Percentiles rank a stretch among this genome's conserved stretches.
These are phyloP conservation scores for Phacellophora camtschatica DNA, from an alignment of 30 jellyfish, hydroid and myxozoan genomes.

Conservation along the genomic window DNA sequence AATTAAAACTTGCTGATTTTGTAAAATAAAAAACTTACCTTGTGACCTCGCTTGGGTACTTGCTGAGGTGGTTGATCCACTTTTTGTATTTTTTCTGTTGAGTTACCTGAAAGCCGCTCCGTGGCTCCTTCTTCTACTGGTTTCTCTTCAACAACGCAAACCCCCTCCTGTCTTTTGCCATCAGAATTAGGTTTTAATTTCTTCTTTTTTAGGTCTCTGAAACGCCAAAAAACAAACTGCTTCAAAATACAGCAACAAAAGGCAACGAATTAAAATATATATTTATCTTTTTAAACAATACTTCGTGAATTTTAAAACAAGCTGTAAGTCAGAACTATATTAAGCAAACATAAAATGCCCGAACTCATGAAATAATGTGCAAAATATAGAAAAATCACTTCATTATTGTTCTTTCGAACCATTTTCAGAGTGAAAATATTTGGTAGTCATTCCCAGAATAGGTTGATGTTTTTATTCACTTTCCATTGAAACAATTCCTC, in stretches of 20 bases:
- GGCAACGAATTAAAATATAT: no score
- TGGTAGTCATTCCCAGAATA: neutral
- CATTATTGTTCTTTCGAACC: neutral
- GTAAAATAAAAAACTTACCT: conserved; percentile 42
- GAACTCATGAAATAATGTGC: neutral
- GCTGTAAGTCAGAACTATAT: no score
- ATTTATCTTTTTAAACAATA: no score
- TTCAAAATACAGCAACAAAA: no score
- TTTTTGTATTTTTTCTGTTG: neutral
- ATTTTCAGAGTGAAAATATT: neutral
- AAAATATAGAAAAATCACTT: neutral
- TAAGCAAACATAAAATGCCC: no score
- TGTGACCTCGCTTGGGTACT: conserved; percentile 83
- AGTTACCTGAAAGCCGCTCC: neutral
- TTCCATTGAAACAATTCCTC: neutral
- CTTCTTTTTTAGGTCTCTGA: conserved; percentile 71
- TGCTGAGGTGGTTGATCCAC: neutral
- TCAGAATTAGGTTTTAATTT: conserved; percentile 19
- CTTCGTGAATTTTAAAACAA: no score
- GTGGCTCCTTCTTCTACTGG: neutral
- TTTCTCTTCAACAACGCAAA: neutral
- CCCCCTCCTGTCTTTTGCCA: no score
- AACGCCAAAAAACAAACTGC: neutral
- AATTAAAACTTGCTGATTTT: no score
- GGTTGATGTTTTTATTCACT: neutral